Conservation (phyloP, 2,797 vertebrate species). For the Syndactyla subalaris region DNA sequence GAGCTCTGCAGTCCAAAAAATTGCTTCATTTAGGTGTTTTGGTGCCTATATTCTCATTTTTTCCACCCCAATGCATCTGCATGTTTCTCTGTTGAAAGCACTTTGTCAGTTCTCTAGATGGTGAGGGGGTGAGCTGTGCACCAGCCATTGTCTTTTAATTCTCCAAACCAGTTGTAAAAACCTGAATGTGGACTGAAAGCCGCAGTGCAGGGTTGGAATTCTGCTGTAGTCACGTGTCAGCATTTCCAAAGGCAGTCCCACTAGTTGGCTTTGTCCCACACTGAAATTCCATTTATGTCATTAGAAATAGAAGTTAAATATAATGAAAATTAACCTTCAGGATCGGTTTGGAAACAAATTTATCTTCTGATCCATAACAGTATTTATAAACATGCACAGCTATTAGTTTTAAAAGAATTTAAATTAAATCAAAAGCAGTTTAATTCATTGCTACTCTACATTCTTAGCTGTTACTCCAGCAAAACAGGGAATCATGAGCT, state of each 20-base stretch:
- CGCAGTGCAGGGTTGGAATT: not conserved
- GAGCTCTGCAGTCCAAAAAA: not conserved
- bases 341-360: not conserved
- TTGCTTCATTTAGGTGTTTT: not conserved
- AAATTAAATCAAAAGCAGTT: not conserved
- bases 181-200: not conserved
- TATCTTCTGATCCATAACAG: not conserved
- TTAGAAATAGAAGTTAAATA: not conserved
- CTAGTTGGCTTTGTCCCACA: not conserved
- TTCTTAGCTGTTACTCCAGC: not conserved
- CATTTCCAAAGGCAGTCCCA: not conserved
- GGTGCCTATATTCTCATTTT: not conserved
- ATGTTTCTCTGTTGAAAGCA: not conserved
- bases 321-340: not conserved
- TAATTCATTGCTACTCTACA: not conserved
- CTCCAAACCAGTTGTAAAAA: not conserved
- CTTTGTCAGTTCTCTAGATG: not conserved
- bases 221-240: not conserved
- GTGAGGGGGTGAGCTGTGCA: not conserved
- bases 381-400: not conserved
- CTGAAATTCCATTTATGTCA: not conserved
- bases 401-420: not conserved
- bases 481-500: not conserved
- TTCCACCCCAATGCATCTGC: not conserved
- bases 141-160: not conserved